phyloP scores from a whole-genome alignment of 2,888 invertebrate genomes.

The Loripinus fragilis region DNA sequence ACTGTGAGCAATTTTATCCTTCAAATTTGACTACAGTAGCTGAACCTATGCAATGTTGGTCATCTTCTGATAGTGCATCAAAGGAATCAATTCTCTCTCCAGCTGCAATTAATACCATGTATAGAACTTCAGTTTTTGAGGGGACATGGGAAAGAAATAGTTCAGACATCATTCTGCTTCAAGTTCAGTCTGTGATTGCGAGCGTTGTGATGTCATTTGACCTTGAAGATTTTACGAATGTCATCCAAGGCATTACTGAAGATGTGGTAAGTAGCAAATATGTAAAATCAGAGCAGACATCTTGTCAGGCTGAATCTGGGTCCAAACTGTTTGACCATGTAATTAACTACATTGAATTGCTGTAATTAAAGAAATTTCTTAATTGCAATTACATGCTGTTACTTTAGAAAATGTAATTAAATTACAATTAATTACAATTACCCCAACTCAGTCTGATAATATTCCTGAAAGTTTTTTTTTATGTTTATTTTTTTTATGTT shows the following conservation, averaged over 20 bases:
- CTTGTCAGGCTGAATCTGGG: too few relatives aligned
- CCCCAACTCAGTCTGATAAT: too few relatives aligned
- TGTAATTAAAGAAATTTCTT: too few relatives aligned
- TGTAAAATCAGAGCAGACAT: too few relatives aligned
- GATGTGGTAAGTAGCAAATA: slow-evolving; percentile 52
- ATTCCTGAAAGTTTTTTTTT: too few relatives aligned
- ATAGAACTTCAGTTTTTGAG: slow-evolving; percentile 43
- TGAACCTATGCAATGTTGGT: not conserved
- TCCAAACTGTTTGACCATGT: too few relatives aligned
- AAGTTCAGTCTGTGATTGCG: slow-evolving; percentile 57
- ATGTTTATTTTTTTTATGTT: too few relatives aligned
- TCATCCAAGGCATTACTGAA: slow-evolving; percentile 44
- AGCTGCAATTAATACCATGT: slow-evolving; percentile 24
- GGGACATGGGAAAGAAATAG: slow-evolving; percentile 37
- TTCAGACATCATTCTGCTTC: slow-evolving; percentile 41
- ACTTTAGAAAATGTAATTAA: too few relatives aligned
- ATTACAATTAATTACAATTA: too few relatives aligned
- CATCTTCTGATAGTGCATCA: too few relatives aligned
- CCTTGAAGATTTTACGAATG: slow-evolving; percentile 47
- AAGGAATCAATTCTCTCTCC: not conserved
- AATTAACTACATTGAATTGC: too few relatives aligned
- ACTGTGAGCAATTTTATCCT: not conserved
- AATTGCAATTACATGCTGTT: too few relatives aligned
- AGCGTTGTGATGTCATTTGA: slow-evolving; percentile 53
- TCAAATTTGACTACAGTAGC: not conserved